Evolutionary conservation across 2,113 vertebrate species (phyloP).

Genomic region (Psittacara wagleri): DNA sequence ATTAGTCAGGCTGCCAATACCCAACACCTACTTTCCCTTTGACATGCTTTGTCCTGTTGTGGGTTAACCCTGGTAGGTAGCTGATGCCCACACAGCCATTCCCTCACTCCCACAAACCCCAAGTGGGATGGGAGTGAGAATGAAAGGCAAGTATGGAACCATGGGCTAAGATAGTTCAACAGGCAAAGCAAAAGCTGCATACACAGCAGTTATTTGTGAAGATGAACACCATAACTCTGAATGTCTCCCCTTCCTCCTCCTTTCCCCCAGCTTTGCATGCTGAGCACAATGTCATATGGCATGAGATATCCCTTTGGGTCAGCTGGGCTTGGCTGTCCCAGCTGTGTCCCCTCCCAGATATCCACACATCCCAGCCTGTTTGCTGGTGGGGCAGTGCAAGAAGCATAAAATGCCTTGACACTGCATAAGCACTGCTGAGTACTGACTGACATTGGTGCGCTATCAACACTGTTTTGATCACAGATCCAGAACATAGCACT

Average conservation of each 20-base stretch:
- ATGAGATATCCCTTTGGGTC: not conserved
- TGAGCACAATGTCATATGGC: not conserved
- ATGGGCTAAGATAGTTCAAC: not conserved
- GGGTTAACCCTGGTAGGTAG: not conserved
- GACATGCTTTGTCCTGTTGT: not conserved
- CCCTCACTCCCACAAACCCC: not conserved
- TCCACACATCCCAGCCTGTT: not conserved
- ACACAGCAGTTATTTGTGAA: not conserved
- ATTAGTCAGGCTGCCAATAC: not conserved
- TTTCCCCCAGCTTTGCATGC: not conserved
- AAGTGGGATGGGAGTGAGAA: not conserved
- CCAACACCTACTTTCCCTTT: not conserved
- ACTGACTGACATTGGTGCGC: accelerated
- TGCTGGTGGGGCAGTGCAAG: accelerated
- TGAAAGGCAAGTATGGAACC: not conserved
- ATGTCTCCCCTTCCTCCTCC: not conserved
- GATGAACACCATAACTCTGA: not conserved
- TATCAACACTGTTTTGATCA: not conserved
- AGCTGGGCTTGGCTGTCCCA: not conserved
- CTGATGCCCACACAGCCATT: not conserved
- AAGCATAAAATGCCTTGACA: not conserved
- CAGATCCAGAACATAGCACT: not conserved
- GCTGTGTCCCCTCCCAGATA: not conserved
- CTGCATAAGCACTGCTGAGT: not conserved
- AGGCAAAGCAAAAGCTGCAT: not conserved